A percentile compares a stretch with the other conserved stretches of the same genome.
Conservation (phyloP, 2,113 vertebrate species). For the Oreochromis niloticus region DNA sequence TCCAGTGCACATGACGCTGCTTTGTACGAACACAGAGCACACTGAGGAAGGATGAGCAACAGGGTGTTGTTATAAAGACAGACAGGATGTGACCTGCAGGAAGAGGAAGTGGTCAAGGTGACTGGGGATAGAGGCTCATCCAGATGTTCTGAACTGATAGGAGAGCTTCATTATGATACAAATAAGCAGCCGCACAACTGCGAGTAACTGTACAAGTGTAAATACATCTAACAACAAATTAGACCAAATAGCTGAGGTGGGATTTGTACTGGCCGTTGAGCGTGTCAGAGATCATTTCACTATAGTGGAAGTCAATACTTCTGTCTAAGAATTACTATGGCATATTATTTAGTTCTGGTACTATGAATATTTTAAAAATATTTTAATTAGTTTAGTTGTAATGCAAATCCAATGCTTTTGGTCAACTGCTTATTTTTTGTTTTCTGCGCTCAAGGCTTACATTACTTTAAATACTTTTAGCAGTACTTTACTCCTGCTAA, state of each 20-base stretch:
- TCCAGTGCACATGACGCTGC: neutral
- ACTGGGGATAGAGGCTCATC: neutral
- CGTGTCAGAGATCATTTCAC: neutral
- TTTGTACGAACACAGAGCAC: neutral
- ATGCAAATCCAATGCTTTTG: neutral
- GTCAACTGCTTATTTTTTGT: neutral
- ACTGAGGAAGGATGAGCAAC: constrained; percentile 35
- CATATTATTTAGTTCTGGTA: neutral
- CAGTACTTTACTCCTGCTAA: neutral
- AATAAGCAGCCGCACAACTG: neutral
- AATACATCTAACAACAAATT: neutral
- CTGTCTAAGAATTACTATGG: neutral
- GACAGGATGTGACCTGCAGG: constrained; percentile 32
- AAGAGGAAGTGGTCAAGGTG: constrained; percentile 37
- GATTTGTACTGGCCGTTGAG: neutral
- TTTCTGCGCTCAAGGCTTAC: neutral
- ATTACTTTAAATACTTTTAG: neutral
- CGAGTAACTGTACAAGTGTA: neutral
- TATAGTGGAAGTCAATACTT: neutral
- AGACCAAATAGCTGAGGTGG: neutral
- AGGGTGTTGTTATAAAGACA: constrained; percentile 10
- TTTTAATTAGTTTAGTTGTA: neutral
- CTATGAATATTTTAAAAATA: neutral
- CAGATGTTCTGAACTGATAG: constrained; percentile 11
- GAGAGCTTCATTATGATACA: neutral